Conservation (phyloP, 2,888 invertebrate species). For the Hipparchia semele region DNA sequence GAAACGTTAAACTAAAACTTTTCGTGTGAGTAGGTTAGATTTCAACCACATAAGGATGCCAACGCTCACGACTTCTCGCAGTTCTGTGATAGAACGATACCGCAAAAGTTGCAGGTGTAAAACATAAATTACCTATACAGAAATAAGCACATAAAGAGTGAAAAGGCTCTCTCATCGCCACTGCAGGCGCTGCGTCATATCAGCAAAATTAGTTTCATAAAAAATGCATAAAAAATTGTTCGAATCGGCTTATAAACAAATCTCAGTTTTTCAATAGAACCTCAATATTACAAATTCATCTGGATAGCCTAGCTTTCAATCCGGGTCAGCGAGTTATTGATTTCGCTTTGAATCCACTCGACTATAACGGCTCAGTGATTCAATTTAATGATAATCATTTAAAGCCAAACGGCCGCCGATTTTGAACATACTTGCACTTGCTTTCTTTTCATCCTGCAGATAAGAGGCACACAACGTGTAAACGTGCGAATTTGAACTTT, state of each 20-base stretch:
- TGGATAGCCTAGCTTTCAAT: constrained; percentile 32
- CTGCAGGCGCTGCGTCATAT: too few species aligned
- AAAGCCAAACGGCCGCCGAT: constrained; percentile 30
- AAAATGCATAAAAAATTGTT: not conserved
- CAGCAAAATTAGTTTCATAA: too few species aligned
- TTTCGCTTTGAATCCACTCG: constrained; percentile 33
- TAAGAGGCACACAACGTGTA: not conserved
- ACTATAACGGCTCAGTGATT: constrained; percentile 33
- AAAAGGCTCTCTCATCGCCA: too few species aligned
- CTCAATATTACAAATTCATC: constrained; percentile 36
- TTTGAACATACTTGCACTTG: constrained; percentile 26
- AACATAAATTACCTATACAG: too few species aligned
- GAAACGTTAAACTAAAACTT: too few species aligned
- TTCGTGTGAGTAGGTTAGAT: too few species aligned
- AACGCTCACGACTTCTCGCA: too few species aligned
- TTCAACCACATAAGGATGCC: too few species aligned
- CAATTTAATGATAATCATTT: constrained; percentile 36
- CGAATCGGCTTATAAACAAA: not conserved
- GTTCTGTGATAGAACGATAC: not conserved
- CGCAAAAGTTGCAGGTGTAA: too few species aligned
- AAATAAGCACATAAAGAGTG: too few species aligned
- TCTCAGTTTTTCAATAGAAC: constrained; percentile 33
- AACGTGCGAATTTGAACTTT: constrained; percentile 17
- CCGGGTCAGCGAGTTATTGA: constrained; percentile 38
- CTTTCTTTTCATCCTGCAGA: constrained; percentile 14